Percentiles rank a stretch among this genome's conserved stretches.
phyloP scores from a whole-genome alignment of 2,113 vertebrate species.

The Ceyx melanurus region DNA sequence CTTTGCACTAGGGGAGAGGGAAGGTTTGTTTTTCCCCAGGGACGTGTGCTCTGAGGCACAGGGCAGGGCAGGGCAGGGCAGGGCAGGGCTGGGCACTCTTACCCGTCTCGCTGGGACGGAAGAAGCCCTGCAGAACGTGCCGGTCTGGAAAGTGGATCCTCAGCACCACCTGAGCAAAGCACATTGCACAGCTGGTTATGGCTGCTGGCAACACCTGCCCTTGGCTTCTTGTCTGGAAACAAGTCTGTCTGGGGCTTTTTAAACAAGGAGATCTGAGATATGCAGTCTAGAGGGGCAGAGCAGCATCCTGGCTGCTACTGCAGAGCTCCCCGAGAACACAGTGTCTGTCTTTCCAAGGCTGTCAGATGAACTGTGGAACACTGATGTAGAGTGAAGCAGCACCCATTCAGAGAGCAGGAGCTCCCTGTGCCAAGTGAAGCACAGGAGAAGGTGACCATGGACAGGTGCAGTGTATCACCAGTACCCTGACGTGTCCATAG shows the following conservation, averaged over 20 bases:
- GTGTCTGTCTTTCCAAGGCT: background rate
- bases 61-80: too few species aligned
- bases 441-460: background rate
- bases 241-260: background rate
- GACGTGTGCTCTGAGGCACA: too few species aligned
- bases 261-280: background rate
- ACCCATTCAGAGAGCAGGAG: background rate
- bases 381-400: background rate
- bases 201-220: background rate
- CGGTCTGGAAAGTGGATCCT: conserved; percentile 93
- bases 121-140: conserved; percentile 90
- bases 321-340: background rate
- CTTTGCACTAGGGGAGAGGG: background rate
- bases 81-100: background rate
- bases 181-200: background rate
- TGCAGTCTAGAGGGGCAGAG: background rate
- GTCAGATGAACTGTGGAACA: background rate
- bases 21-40: background rate
- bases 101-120: conserved; percentile 90
- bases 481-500: background rate
- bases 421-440: background rate
- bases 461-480: background rate
- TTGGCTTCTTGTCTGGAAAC: background rate
- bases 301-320: background rate
- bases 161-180: conserved; percentile 84